Conservation (phyloP, 2,797 vertebrate genomes). For the Micropoecilia bifurca region DNA sequence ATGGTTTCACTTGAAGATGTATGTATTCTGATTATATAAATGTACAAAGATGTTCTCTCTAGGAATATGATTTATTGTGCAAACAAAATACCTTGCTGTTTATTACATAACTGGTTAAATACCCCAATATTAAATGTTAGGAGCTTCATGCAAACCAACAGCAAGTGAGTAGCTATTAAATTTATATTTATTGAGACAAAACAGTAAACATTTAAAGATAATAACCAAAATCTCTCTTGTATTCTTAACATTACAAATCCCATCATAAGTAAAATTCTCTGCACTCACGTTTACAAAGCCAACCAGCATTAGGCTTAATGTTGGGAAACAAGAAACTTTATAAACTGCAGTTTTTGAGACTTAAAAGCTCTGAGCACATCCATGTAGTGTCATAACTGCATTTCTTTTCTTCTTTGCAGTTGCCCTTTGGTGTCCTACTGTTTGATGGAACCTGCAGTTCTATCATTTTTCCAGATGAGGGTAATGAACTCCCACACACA, state of each 20-base stretch:
- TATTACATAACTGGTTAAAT: not conserved
- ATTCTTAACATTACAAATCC: constrained; percentile 18
- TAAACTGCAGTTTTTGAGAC: constrained; percentile 12
- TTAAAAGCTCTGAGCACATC: constrained; percentile 33
- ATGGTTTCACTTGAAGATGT: not conserved
- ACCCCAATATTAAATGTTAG: not conserved
- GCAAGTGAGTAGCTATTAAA: not conserved
- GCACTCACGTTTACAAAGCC: not conserved
- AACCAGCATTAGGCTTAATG: not conserved
- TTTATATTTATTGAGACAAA: not conserved
- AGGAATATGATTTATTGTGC: not conserved
- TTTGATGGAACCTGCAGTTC: constrained; percentile 63
- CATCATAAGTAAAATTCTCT: constrained; percentile 4
- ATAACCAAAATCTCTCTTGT: not conserved
- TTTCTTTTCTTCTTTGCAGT: constrained; percentile 8
- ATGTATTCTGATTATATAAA: not conserved
- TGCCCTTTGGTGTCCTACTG: constrained; percentile 8
- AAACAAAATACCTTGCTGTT: not conserved
- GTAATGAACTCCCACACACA: constrained; percentile 71
- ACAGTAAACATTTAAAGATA: not conserved
- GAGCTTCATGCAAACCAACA: not conserved
- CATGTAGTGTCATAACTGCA: constrained; percentile 4
- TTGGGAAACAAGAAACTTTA: constrained; percentile 25
- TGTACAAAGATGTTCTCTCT: not conserved
- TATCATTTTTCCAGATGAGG: constrained; percentile 70